A percentile compares a stretch with the other conserved stretches of the same genome.
Evolutionary conservation across 1,140 invertebrate genomes (phyloP).

Genomic region (Nebria ingens): DNA sequence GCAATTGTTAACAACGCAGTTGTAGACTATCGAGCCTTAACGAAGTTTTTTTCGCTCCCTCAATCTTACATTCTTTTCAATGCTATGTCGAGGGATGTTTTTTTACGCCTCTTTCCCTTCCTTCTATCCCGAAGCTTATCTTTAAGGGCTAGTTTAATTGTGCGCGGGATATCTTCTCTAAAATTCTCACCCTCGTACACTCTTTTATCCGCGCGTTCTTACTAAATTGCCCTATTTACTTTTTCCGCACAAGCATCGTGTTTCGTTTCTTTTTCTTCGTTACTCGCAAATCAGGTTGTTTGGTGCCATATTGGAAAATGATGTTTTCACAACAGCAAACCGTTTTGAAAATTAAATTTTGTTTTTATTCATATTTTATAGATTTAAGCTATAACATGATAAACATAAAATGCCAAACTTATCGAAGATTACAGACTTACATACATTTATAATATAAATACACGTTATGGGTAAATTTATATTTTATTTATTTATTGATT

Average conservation of each 20-base stretch:
- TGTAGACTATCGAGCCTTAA: conserved; percentile 22
- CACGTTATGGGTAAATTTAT: too few species aligned
- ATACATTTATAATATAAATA: too few species aligned
- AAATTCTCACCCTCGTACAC: conserved; percentile 19
- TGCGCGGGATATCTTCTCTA: conserved; percentile 23
- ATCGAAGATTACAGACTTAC: too few species aligned
- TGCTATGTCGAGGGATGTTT: conserved; percentile 29
- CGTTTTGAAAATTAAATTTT: neutral
- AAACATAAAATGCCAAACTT: too few species aligned
- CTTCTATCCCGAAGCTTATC: conserved; percentile 31
- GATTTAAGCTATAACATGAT: too few species aligned
- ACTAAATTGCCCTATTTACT: conserved; percentile 27
- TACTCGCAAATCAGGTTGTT: neutral
- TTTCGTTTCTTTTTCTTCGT: too few species aligned
- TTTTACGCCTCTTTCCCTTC: conserved; percentile 30
- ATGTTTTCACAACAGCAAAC: conserved; percentile 3
- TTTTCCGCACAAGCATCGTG: conserved; percentile 14
- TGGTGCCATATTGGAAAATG: neutral
- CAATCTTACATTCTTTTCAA: conserved; percentile 14
- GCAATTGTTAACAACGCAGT: conserved; percentile 26
- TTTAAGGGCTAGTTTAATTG: conserved; percentile 36
- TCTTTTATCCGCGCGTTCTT: conserved; percentile 6
- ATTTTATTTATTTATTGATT: too few species aligned
- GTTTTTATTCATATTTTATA: too few species aligned
- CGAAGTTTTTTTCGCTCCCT: conserved; percentile 22